Conservation (phyloP, 2,888 invertebrate species). For the Campaea margaritaria region DNA sequence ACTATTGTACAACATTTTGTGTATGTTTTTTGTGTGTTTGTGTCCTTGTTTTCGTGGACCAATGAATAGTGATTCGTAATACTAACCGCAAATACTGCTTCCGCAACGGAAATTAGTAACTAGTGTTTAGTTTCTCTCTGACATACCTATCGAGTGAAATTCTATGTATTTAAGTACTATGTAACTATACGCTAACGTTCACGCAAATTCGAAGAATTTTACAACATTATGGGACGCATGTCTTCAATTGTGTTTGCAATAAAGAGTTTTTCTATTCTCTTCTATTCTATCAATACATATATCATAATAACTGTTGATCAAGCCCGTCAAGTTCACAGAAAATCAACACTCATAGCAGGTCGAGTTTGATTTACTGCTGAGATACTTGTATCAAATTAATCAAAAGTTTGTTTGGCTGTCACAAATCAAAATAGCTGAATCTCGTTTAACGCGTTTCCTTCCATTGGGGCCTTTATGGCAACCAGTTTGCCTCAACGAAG, state of each 20-base stretch:
- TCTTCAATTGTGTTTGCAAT: no score
- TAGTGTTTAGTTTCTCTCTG: background rate
- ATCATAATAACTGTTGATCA: no score
- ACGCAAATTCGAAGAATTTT: no score
- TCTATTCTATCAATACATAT: no score
- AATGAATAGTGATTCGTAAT: constrained; percentile 12
- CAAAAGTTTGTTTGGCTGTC: background rate
- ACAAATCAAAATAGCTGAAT: constrained; percentile 4
- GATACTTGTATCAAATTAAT: no score
- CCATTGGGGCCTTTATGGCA: constrained; percentile 47
- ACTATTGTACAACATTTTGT: constrained; percentile 36
- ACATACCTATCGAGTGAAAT: background rate
- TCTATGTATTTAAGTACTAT: background rate
- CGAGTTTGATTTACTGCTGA: no score
- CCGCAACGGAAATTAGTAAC: background rate
- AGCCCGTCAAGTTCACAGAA: no score
- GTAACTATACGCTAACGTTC: no score
- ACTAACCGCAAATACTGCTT: constrained; percentile 16
- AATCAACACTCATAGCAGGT: no score
- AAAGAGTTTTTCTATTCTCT: no score
- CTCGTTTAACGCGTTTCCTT: constrained; percentile 1
- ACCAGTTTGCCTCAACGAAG: constrained; percentile 59
- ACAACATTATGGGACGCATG: no score
- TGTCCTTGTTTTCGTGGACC: constrained; percentile 36
- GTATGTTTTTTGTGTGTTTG: constrained; percentile 25